phyloP scores from a whole-genome alignment of 2,888 invertebrate species.

The Digitonthophagus gazella region DNA sequence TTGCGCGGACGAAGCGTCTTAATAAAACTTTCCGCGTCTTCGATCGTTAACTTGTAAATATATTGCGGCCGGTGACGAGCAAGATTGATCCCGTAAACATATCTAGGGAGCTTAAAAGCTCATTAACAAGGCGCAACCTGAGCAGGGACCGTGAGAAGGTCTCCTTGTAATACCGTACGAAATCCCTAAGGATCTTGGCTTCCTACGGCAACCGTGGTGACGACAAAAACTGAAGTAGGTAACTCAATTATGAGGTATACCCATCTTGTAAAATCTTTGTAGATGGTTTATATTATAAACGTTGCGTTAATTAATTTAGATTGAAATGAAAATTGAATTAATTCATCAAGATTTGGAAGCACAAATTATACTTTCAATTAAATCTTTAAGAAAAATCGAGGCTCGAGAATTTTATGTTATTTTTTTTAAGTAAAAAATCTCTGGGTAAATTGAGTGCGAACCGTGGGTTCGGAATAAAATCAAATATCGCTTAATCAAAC shows the following conservation, averaged over 20 bases:
- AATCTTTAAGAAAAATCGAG: constrained; percentile 1
- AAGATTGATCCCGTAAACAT: background rate
- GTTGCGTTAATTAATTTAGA: too few relatives aligned
- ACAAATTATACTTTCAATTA: constrained; percentile 3
- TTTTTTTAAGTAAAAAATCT: background rate
- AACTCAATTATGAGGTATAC: background rate
- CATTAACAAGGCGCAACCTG: background rate
- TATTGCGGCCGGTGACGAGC: background rate
- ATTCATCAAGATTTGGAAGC: background rate
- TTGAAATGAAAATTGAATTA: background rate
- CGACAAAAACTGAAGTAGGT: background rate
- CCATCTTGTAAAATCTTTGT: too few relatives aligned
- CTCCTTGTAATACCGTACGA: background rate
- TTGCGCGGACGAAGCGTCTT: background rate
- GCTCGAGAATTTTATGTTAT: background rate
- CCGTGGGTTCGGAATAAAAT: constrained; percentile 1
- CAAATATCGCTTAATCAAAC: constrained; percentile 16
- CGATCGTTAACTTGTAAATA: background rate
- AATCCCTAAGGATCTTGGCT: background rate
- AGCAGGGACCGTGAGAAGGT: background rate
- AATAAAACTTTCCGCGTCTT: background rate
- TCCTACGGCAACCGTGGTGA: background rate
- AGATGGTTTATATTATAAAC: too few relatives aligned
- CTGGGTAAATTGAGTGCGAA: background rate
- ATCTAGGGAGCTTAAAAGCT: background rate